These are phyloP conservation scores for Albula goreensis DNA, from an alignment of 2,113 vertebrate species.

Conservation along the genomic window DNA sequence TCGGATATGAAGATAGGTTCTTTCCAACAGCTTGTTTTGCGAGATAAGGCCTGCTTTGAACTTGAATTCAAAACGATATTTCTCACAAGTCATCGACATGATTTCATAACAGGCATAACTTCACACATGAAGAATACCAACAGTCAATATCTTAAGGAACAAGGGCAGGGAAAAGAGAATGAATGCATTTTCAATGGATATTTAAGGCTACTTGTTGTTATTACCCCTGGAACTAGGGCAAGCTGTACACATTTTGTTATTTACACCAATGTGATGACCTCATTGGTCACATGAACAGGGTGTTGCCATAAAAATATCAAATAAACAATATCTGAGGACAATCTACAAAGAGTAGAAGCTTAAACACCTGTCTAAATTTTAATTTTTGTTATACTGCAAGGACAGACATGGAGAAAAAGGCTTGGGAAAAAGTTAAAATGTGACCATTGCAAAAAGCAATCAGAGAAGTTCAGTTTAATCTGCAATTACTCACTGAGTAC, in stretches of 20 bases:
- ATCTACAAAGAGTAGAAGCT: no score
- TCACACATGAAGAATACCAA: not conserved
- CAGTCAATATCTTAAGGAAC: not conserved
- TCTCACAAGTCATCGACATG: not conserved
- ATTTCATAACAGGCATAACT: not conserved
- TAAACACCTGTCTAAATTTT: not conserved
- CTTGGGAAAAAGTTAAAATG: no score
- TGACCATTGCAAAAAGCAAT: no score
- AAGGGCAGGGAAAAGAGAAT: not conserved
- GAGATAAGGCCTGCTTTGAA: slow-evolving; percentile 8
- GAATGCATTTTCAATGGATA: not conserved
- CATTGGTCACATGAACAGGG: no score
- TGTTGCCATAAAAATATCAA: no score
- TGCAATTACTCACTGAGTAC: no score
- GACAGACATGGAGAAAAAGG: not conserved
- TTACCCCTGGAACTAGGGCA: not conserved
- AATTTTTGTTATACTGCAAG: not conserved
- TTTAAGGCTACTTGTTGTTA: not conserved
- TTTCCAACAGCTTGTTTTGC: not conserved
- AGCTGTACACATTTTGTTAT: no score
- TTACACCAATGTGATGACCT: no score
- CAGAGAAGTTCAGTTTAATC: no score
- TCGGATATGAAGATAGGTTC: not conserved
- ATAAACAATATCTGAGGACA: no score
- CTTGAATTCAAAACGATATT: not conserved